Base-by-base conservation (phyloP, 2,797 vertebrate species). In the Gila robusta region DNA sequence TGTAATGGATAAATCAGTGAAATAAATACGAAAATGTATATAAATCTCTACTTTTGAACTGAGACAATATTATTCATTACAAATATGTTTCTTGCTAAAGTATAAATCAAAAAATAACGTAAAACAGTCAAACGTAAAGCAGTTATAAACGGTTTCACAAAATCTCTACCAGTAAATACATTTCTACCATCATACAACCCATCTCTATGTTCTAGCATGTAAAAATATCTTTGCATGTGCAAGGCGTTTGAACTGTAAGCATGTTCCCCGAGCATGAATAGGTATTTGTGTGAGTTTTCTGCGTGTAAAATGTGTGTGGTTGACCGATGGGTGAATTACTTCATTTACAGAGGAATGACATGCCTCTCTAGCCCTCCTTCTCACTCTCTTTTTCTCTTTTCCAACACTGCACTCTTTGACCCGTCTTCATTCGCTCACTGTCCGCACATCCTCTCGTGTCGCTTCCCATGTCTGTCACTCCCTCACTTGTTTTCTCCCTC, bases 281-380 rank as follows among this genome's bases (percentile, higher is more conserved):
- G 73, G 66, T 79, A 82, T 89, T 79, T 89, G 85, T 88, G 62
- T 67, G 39, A 54, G 59, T 73, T 52, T 14, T 76, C 62, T 84
- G 69, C 74, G 14, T 74, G 74, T 56, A 54, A 80, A 76, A 83
- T 77, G 52, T 47, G 59, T 72, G 85, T 23, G 79, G 62, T 84
- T 62, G 83, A 73, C 69, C 39, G 26, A 78, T 59, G 85, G 82
- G 66, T 74, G 82, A 89, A 86, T 86, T 83, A 89, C 80, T 88
- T 88, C n/a, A 88, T 89, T 89, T 90, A 85, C 32, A 85, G 86
- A 84, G 80, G 69, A 86, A 89, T 90, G 2, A 89, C 87, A 87
- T 82, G 32, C 81, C 80, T 71, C 37, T 81, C 62, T 76, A 49
- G 62, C 82, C 72, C 67, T 52, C 56, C 19, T 41, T 86, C 81